phyloP scores from a whole-genome alignment of 2,888 invertebrate species.

The Orthosia incerta region DNA sequence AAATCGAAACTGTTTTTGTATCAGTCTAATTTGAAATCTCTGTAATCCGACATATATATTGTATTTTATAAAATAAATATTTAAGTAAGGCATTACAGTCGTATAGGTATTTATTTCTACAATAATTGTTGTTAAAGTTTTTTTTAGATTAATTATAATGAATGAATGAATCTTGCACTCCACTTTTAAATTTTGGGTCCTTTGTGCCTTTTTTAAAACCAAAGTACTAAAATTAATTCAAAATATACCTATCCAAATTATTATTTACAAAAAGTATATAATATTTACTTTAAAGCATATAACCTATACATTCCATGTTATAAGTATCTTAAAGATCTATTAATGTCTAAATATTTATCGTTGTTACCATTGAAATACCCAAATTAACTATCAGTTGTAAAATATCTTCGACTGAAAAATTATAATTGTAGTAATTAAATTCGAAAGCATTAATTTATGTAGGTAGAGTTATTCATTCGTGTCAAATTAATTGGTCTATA shows the following conservation, averaged over 20 bases:
- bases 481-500: constrained; percentile 63
- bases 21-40: constrained; percentile 30
- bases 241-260: constrained; percentile 57
- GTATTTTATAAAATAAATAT: constrained; percentile 48
- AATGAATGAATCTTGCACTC: constrained; percentile 50
- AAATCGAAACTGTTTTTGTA: constrained; percentile 49
- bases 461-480: constrained; percentile 60
- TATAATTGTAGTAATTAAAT: constrained; percentile 39
- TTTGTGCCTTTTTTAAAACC: constrained; percentile 81
- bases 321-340: constrained; percentile 63
- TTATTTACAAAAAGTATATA: constrained; percentile 57
- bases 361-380: constrained; percentile 57
- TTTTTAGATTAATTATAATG: constrained; percentile 55
- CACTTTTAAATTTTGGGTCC: constrained; percentile 69
- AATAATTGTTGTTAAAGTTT: constrained; percentile 57
- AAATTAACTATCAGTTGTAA: constrained; percentile 51
- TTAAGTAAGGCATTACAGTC: constrained; percentile 52
- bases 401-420: constrained; percentile 55
- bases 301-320: constrained; percentile 74
- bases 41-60: constrained; percentile 42
- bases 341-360: constrained; percentile 64
- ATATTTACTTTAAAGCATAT: constrained; percentile 58
- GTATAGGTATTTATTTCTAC: constrained; percentile 62
- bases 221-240: constrained; percentile 69
- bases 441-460: constrained; percentile 41